Conservation (phyloP, 2,888 invertebrate genomes). For the Epirrhoe tristata region DNA sequence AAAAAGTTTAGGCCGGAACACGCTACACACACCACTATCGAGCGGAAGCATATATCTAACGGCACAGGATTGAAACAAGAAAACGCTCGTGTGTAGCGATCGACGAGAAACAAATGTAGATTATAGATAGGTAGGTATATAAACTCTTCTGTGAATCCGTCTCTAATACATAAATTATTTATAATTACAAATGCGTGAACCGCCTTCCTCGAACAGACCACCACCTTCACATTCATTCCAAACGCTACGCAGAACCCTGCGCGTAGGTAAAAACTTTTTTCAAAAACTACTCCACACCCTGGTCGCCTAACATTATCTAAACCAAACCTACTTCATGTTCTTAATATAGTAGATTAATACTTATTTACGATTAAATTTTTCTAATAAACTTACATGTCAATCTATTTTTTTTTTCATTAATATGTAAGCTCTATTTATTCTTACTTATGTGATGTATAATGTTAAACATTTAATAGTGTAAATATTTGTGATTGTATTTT, state of each 20-base stretch:
- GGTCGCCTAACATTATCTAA: conserved; percentile 85
- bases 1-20: conserved; percentile 80
- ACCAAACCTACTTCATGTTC: conserved; percentile 80
- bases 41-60: conserved; percentile 56
- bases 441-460: conserved; percentile 79
- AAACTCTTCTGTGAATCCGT: conserved; percentile 73
- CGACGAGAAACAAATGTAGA: conserved; percentile 66
- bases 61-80: conserved; percentile 37
- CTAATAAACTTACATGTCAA: conserved; percentile 80
- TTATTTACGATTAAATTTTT: conserved; percentile 75
- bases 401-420: conserved; percentile 73
- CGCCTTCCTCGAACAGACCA: conserved; percentile 69
- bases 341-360: conserved; percentile 77
- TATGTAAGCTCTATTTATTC: conserved; percentile 83
- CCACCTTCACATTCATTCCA: conserved; percentile 67
- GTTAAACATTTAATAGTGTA: conserved; percentile 82
- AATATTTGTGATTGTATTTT: conserved; percentile 78
- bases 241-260: conserved; percentile 74
- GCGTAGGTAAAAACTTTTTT: conserved; percentile 83
- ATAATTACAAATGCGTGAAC: conserved; percentile 73
- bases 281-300: conserved; percentile 86
- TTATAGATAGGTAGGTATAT: conserved; percentile 57
- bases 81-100: conserved; percentile 75
- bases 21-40: conserved; percentile 73
- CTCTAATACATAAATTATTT: conserved; percentile 58